phyloP scores from a whole-genome alignment of 2,888 invertebrate species.

The Lasioglossum morio region DNA sequence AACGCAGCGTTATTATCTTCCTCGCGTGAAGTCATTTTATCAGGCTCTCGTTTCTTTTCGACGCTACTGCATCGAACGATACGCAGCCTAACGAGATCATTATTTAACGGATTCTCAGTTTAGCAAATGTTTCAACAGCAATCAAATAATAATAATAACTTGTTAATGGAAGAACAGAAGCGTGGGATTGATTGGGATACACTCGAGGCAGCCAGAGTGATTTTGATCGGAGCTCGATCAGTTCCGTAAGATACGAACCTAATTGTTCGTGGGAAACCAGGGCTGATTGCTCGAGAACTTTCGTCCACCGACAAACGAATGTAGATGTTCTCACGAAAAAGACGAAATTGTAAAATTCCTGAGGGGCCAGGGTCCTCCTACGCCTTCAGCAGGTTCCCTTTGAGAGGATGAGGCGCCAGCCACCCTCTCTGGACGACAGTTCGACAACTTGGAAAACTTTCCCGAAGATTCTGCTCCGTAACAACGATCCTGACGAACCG shows the following conservation, averaged over 20 bases:
- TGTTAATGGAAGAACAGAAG: neutral
- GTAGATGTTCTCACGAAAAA: constrained; percentile 15
- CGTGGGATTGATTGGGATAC: neutral
- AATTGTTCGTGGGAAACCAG: constrained; percentile 15
- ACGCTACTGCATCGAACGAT: neutral
- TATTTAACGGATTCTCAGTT: neutral
- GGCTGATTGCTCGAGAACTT: neutral
- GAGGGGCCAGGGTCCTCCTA: neutral
- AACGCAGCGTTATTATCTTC: constrained; percentile 33
- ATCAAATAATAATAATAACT: neutral
- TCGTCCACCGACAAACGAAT: neutral
- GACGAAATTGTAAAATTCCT: constrained; percentile 11
- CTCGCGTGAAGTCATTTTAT: constrained; percentile 7
- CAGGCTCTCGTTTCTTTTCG: neutral
- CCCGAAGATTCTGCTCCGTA: neutral
- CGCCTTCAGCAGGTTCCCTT: neutral
- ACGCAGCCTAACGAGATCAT: neutral
- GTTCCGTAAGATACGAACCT: neutral
- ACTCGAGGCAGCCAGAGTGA: neutral
- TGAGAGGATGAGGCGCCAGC: neutral
- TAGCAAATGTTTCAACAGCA: neutral
- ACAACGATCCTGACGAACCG: constrained; percentile 5
- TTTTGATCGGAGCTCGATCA: neutral
- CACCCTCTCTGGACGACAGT: neutral
- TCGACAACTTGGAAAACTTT: constrained; percentile 2